Evolutionary conservation across 2,888 invertebrate genomes (phyloP).

Genomic region (Watsonalla cultraria): DNA sequence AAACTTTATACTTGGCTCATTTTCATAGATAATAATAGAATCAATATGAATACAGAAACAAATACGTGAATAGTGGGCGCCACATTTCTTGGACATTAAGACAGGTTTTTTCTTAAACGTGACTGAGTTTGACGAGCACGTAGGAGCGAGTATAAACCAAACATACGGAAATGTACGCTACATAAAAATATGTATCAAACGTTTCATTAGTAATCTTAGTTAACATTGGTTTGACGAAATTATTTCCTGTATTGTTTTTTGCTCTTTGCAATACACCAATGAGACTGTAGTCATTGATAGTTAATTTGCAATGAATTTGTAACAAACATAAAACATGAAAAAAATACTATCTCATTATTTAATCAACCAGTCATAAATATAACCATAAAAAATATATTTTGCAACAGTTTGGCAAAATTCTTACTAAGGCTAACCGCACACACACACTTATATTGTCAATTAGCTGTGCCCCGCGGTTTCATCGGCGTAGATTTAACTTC

Average conservation of each 20-base stretch:
- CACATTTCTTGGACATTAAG: not conserved
- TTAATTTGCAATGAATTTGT: conserved; percentile 1
- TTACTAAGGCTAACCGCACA: too few species aligned
- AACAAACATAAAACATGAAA: too few species aligned
- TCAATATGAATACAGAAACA: not conserved
- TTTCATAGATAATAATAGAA: too few species aligned
- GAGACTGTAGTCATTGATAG: conserved; percentile 12
- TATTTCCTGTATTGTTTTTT: conserved; percentile 42
- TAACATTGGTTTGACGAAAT: conserved; percentile 30
- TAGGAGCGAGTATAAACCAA: conserved; percentile 14
- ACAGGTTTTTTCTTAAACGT: conserved; percentile 3
- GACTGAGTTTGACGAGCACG: not conserved
- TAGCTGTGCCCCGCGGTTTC: too few species aligned
- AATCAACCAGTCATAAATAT: too few species aligned
- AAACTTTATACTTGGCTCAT: too few species aligned
- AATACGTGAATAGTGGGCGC: not conserved
- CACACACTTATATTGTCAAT: too few species aligned
- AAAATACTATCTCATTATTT: too few species aligned
- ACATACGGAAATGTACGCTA: conserved; percentile 20
- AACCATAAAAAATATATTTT: too few species aligned
- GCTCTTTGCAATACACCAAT: conserved; percentile 22
- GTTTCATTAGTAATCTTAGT: conserved; percentile 18
- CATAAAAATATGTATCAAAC: conserved; percentile 11
- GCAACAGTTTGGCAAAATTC: too few species aligned
- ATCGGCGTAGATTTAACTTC: too few species aligned